Percentiles rank a stretch among this genome's conserved stretches.
Evolutionary conservation across 2,113 vertebrate genomes (phyloP).

Genomic region (Mormyrus iriodes): DNA sequence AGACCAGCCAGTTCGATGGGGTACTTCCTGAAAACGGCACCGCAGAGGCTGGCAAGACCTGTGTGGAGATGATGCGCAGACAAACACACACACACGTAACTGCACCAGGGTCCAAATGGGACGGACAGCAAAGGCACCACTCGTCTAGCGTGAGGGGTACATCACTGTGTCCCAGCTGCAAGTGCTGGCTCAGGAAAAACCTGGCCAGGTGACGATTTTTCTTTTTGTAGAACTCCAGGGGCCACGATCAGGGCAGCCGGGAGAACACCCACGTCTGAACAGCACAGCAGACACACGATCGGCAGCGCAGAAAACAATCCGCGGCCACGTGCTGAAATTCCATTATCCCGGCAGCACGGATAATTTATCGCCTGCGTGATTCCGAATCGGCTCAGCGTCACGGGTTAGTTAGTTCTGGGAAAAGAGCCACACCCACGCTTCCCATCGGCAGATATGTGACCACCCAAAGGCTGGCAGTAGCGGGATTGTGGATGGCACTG

Average conservation of each 20-base stretch:
- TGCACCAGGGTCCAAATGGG: not conserved
- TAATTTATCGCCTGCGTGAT: not conserved
- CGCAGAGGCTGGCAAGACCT: slow-evolving; percentile 93
- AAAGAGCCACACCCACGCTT: not conserved
- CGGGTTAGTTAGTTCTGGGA: not conserved
- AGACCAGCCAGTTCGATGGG: slow-evolving; percentile 95
- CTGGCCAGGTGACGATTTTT: not conserved
- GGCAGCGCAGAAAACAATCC: not conserved
- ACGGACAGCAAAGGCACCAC: not conserved
- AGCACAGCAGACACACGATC: not conserved
- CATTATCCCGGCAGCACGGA: not conserved
- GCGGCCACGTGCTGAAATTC: not conserved
- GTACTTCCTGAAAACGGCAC: slow-evolving; percentile 94
- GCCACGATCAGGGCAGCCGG: not conserved
- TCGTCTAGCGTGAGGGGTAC: not conserved
- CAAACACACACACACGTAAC: not conserved
- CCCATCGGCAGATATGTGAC: not conserved
- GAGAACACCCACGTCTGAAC: not conserved
- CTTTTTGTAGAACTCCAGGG: not conserved
- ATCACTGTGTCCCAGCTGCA: not conserved
- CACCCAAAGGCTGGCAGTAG: not conserved
- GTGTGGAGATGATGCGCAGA: not conserved
- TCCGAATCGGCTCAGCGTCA: not conserved
- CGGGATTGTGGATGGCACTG: not conserved
- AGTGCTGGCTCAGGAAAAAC: not conserved